Conservation (phyloP, 2,797 vertebrate species). For the Acipenser transmontanus region DNA sequence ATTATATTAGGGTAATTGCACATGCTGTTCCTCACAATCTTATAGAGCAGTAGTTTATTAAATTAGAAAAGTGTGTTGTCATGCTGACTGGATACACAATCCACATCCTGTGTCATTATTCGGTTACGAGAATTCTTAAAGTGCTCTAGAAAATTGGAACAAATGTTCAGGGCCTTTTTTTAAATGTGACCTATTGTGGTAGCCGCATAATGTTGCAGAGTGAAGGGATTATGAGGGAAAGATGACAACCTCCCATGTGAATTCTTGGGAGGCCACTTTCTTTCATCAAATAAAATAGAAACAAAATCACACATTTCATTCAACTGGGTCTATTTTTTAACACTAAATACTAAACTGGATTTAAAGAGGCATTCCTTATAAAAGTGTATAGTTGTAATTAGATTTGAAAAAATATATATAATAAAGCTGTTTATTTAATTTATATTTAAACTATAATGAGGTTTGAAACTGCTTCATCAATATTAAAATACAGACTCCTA, state of each 20-base stretch:
- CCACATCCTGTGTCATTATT: too few species aligned
- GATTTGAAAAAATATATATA: background rate
- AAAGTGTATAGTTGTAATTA: background rate
- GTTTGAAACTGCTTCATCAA: conserved; percentile 27
- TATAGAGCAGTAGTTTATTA: too few species aligned
- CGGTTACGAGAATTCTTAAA: too few species aligned
- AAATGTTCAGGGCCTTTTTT: background rate
- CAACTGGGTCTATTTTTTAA: background rate
- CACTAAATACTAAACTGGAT: background rate
- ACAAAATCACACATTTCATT: background rate
- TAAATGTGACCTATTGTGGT: background rate
- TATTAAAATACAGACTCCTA: conserved; percentile 29
- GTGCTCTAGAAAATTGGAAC: background rate
- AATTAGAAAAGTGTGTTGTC: too few species aligned
- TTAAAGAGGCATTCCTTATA: background rate
- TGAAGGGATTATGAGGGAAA: background rate
- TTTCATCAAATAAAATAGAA: background rate
- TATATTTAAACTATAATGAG: conserved; percentile 26
- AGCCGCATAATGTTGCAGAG: background rate
- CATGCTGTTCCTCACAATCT: too few species aligned
- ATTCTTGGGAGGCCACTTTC: background rate
- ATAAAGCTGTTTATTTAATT: conserved; percentile 14
- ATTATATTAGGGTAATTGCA: too few species aligned
- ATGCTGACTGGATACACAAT: too few species aligned
- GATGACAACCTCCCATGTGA: background rate